These are phyloP conservation scores for Gadus chalcogrammus DNA, from an alignment of 2,113 vertebrate species.

Conservation along the genomic window DNA sequence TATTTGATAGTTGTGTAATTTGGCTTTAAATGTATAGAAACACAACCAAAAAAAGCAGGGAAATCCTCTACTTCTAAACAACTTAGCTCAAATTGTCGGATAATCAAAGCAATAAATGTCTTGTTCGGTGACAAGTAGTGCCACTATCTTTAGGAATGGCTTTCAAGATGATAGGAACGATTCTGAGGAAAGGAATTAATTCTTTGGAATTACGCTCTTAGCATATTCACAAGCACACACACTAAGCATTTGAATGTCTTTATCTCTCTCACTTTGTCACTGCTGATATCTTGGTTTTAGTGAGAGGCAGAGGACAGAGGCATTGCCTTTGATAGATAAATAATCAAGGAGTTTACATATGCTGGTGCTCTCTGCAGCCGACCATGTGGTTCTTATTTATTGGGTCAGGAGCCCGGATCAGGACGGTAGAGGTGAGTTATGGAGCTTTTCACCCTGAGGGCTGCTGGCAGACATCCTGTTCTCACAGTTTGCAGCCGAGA, in stretches of 20 bases:
- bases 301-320: neutral
- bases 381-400: conserved; percentile 47
- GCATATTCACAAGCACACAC: neutral
- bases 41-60: no score
- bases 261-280: conserved; percentile 27
- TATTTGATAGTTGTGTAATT: conserved; percentile 21
- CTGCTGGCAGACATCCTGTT: conserved; percentile 35
- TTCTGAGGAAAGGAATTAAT: neutral
- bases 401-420: conserved; percentile 29
- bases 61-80: no score
- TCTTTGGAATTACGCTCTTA: neutral
- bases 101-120: no score
- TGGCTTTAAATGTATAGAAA: neutral
- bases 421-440: conserved; percentile 38
- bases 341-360: neutral
- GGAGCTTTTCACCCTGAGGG: conserved; percentile 27
- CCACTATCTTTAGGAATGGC: no score
- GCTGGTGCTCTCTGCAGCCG: conserved; percentile 19
- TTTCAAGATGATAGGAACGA: no score
- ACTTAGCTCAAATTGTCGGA: no score
- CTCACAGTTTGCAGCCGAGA: conserved; percentile 24
- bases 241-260: neutral
- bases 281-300: conserved; percentile 24
- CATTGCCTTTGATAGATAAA: no score
- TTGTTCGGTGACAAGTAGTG: no score